These are phyloP conservation scores for Chondrilla cf. caribensis DNA, from an alignment of 37 sponge, comb jelly and placozoan genomes.

Conservation along the genomic window DNA sequence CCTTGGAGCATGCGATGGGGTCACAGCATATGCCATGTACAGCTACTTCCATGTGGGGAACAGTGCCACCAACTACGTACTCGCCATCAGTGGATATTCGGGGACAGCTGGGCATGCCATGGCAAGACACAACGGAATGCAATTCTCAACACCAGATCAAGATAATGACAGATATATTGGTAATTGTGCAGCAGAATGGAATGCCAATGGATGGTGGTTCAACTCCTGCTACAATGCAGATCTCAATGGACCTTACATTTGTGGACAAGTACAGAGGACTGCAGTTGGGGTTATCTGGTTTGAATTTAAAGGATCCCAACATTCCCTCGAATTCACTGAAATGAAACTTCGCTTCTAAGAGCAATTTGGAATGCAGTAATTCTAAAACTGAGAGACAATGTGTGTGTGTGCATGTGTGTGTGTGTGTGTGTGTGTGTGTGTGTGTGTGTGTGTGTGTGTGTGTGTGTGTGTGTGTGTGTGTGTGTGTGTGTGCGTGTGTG, in stretches of 20 bases:
- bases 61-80: not conserved
- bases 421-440: too few relatives aligned
- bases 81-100: not conserved
- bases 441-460: too few relatives aligned
- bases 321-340: slow-evolving; percentile 17
- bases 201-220: slow-evolving; percentile 16
- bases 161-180: not conserved
- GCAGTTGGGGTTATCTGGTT: slow-evolving; percentile 1
- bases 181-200: not conserved
- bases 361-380: not conserved
- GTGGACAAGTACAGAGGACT: not conserved
- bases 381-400: too few relatives aligned
- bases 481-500: too few relatives aligned
- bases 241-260: slow-evolving; percentile 1
- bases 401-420: too few relatives aligned
- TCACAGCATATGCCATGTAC: not conserved
- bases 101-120: slow-evolving; percentile 2
- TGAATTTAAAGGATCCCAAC: not conserved
- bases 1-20: not conserved
- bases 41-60: slow-evolving; percentile 13
- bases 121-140: not conserved
- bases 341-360: slow-evolving; percentile 13
- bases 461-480: too few relatives aligned
- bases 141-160: not conserved
- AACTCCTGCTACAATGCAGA: not conserved